Evolutionary conservation across 2,113 vertebrate genomes (phyloP).

Genomic region (Nycticryphes semicollaris): DNA sequence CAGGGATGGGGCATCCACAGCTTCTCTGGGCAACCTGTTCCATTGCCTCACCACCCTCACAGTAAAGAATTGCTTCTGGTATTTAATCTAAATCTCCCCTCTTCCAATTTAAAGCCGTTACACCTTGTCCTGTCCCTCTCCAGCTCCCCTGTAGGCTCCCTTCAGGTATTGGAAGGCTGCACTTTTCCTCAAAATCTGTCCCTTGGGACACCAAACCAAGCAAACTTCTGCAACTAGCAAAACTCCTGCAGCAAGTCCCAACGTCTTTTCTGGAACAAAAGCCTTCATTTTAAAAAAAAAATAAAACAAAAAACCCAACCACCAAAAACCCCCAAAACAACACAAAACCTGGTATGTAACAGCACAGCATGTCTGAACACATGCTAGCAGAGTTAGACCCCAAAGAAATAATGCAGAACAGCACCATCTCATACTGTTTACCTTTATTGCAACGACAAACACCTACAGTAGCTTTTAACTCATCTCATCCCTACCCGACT

Average conservation of each 20-base stretch:
- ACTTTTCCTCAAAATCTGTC: background rate
- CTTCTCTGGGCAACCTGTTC: too few species aligned
- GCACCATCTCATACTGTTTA: background rate
- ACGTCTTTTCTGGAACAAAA: background rate
- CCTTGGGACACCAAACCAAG: background rate
- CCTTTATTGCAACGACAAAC: background rate
- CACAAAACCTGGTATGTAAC: accelerated
- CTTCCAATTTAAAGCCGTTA: too few species aligned
- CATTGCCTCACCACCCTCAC: too few species aligned
- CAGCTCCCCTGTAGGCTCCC: too few species aligned
- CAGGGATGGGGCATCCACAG: too few species aligned
- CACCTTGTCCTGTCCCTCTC: too few species aligned
- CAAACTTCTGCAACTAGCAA: background rate
- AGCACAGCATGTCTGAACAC: background rate
- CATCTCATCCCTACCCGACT: background rate
- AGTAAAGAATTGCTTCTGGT: too few species aligned
- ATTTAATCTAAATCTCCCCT: too few species aligned
- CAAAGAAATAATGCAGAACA: background rate
- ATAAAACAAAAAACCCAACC: too few species aligned
- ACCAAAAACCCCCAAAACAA: background rate
- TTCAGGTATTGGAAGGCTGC: too few species aligned
- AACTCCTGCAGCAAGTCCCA: background rate
- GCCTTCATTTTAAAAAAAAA: background rate
- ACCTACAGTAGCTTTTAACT: background rate
- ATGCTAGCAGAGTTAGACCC: background rate